Evolutionary conservation across 2,797 vertebrate species (phyloP).

Genomic region (Coreius guichenoti): DNA sequence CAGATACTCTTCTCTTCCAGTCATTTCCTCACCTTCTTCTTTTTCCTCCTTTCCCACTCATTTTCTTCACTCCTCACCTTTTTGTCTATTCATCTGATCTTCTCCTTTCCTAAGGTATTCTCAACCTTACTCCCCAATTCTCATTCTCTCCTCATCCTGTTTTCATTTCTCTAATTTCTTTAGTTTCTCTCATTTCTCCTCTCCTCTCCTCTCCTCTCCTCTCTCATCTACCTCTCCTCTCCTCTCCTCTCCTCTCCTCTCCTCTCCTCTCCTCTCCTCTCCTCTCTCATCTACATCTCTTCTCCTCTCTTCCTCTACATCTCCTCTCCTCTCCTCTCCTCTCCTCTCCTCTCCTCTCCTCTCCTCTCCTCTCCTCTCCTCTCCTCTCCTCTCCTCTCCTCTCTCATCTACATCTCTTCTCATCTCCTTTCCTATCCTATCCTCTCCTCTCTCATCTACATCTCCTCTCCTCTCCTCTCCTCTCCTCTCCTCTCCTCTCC

Average conservation of each 20-base stretch:
- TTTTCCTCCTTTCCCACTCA: neutral
- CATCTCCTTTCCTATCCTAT: neutral
- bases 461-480: no score
- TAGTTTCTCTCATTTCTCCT: neutral
- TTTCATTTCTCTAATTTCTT: neutral
- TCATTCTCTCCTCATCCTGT: neutral
- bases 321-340: neutral
- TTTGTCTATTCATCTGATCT: neutral
- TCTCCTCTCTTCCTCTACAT: neutral
- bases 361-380: neutral
- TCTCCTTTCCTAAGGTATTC: neutral
- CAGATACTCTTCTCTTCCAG: neutral
- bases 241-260: neutral
- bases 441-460: no score
- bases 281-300: no score
- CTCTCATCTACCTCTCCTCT: neutral
- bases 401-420: no score
- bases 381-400: neutral
- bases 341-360: neutral
- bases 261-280: neutral
- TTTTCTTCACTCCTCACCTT: neutral
- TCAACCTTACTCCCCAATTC: neutral
- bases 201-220: neutral
- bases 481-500: neutral
- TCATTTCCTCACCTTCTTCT: neutral